Base-by-base conservation (phyloP, 1,140 invertebrate species). In the Bradysia coprophila region DNA sequence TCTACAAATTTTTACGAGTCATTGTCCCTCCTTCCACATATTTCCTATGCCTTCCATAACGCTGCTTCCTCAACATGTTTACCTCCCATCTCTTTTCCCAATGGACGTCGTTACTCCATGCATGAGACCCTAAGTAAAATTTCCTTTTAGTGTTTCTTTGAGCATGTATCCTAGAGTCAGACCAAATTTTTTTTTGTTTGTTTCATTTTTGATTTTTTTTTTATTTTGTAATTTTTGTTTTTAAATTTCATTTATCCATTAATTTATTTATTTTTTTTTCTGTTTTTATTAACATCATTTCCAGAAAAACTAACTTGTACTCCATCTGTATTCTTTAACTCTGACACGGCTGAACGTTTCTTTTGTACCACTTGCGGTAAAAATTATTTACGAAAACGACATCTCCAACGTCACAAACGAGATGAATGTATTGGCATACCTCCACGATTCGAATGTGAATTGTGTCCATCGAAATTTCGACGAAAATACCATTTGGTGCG, bases 401-500 rank as follows among this genome's bases (percentile, higher is more conserved):
- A 73, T 9, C 50, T 78, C 39, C 71, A 73, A 45, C 62, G 73
- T 2, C 76, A 81, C 47, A 59, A 72, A 46, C 70, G 70, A 10
- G 77, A 76, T 55, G 76, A 78, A 51, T 78, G 75, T 53, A 59
- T 67, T 22, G 73, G 71, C 39, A 71, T 76, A 22, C 71, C 72
- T 44, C 78, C 77, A 13, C 68, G 71, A 22, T 81, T 79, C 47
- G 68, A 68, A 16, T 78, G 77, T 49, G 66, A 71, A 8, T 67
- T 74, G 47, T 78, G 75, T 53, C 51, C 59, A 9, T 69, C 66
- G 19, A 57, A 62, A 34, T 75, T 75, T 49, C 66, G 65, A 18
- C 62, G 71, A 46, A 73, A 73, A 51, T 72, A 74, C 46, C 72
- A 73, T 51, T 61, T 74, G 47, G 67, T 67, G 11, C 62, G 71